These are phyloP conservation scores for Hippocampus zosterae DNA, from an alignment of 2,113 vertebrate genomes.

Conservation along the genomic window DNA sequence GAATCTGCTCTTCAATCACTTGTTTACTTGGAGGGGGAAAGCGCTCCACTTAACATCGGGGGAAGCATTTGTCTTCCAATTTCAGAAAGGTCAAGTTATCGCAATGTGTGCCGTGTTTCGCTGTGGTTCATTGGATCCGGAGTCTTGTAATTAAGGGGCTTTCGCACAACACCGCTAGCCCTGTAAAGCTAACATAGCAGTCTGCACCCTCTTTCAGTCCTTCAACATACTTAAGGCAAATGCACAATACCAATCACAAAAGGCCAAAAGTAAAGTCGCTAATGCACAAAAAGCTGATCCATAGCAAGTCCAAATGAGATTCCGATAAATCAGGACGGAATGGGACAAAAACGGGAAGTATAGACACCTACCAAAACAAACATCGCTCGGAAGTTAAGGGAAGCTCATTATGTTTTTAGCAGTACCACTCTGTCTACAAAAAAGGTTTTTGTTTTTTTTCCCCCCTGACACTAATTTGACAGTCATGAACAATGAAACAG, in stretches of 20 bases:
- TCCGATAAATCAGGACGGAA: too few species aligned
- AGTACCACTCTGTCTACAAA: too few species aligned
- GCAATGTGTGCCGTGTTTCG: not conserved
- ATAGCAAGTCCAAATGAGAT: too few species aligned
- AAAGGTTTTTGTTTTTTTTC: too few species aligned
- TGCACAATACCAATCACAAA: not conserved
- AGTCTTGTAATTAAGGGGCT: not conserved
- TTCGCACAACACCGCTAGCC: not conserved
- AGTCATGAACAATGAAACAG: too few species aligned
- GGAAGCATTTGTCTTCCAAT: not conserved
- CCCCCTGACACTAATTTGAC: too few species aligned
- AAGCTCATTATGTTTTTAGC: too few species aligned
- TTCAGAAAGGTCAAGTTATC: not conserved
- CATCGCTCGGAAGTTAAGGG: too few species aligned
- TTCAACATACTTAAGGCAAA: not conserved
- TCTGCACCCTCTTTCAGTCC: not conserved
- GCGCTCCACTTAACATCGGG: slow-evolving; percentile 27
- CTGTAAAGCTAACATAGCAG: not conserved
- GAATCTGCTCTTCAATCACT: slow-evolving; percentile 48
- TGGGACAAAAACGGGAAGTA: too few species aligned
- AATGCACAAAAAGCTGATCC: not conserved
- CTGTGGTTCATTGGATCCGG: not conserved
- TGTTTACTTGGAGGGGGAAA: slow-evolving; percentile 40
- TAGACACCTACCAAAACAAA: too few species aligned
- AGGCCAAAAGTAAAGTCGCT: not conserved